These are phyloP conservation scores for Petrocephalus microphthalmus DNA, from an alignment of 2,113 vertebrate genomes.

Conservation along the genomic window DNA sequence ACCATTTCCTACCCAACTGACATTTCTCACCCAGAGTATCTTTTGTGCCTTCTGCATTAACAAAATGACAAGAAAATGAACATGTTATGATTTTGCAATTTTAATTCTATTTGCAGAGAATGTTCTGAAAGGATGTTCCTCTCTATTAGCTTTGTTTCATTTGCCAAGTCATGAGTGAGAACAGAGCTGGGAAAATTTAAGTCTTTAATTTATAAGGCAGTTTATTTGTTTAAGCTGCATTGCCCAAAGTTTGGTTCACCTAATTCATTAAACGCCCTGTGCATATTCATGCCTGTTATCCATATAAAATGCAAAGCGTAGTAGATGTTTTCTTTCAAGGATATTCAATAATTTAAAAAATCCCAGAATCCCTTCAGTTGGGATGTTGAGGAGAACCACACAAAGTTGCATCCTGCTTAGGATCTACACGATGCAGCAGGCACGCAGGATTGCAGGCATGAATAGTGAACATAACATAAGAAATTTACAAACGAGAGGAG, in stretches of 20 bases:
- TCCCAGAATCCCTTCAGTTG: neutral
- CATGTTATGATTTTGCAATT: slow-evolving; percentile 2
- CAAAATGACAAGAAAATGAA: neutral
- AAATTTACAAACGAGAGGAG: too few relatives aligned
- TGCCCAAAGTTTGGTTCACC: neutral
- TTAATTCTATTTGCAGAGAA: neutral
- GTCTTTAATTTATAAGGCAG: neutral
- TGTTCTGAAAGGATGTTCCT: neutral
- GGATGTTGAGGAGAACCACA: neutral
- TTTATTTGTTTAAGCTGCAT: neutral
- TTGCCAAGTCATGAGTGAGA: neutral
- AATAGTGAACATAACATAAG: too few relatives aligned
- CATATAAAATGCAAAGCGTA: neutral
- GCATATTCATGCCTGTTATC: neutral
- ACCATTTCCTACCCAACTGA: neutral
- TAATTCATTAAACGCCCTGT: neutral
- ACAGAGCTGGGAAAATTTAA: neutral
- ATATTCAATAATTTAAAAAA: neutral
- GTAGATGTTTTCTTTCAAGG: neutral
- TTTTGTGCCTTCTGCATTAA: neutral
- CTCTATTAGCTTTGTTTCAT: neutral
- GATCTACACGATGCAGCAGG: neutral
- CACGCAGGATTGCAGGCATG: neutral
- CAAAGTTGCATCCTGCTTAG: neutral
- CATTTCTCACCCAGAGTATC: neutral